Conservation (phyloP, 2,797 vertebrate species). For the Gymnothorax javanicus region DNA sequence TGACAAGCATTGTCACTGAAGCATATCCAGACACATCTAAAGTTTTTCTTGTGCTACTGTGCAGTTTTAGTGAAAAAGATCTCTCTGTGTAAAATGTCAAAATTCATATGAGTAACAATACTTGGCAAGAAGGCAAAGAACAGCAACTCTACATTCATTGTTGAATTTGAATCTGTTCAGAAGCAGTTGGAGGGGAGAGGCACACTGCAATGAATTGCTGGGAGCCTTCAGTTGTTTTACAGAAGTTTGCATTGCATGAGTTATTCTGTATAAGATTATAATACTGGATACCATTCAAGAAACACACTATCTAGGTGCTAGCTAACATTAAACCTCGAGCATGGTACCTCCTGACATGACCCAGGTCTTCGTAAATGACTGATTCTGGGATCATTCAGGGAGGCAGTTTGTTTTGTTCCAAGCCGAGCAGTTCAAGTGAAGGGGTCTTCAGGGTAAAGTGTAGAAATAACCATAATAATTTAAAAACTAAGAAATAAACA, state of each 20-base stretch:
- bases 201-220: neutral
- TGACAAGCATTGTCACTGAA: neutral
- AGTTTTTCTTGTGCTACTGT: neutral
- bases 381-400: neutral
- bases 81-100: neutral
- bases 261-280: neutral
- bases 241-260: slow-evolving; percentile 12
- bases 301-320: neutral
- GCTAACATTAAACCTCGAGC: neutral
- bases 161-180: slow-evolving; percentile 1
- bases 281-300: slow-evolving; percentile 13
- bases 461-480: no score
- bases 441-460: no score
- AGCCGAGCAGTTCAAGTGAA: neutral
- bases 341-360: neutral
- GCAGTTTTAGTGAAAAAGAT: neutral
- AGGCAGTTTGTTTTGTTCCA: neutral
- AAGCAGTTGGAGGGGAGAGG: neutral
- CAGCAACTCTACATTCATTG: neutral
- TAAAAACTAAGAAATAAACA: no score
- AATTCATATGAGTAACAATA: neutral
- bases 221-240: neutral
- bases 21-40: neutral
- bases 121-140: neutral
- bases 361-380: neutral